Base-by-base conservation (phyloP, 2,888 invertebrate species). In the Tillus elongatus region DNA sequence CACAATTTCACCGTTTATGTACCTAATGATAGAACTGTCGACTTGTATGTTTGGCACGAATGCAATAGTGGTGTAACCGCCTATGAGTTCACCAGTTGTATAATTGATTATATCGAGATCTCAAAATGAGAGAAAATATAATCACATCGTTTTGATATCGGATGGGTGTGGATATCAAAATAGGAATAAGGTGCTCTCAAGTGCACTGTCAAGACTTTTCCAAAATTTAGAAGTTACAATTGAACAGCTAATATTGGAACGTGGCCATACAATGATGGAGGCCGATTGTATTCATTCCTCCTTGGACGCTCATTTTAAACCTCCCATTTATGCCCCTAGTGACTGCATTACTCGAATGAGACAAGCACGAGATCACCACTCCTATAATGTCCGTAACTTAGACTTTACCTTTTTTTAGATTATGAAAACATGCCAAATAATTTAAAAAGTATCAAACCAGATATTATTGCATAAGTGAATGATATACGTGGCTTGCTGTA, bases 221-320 rank as follows among this genome's bases (percentile, higher is more conserved):
- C 24, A 19, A 19, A 19, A 19, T 19, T 19, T 19, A 19, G 24
- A 6, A n/a, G n/a, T 19, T 8, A 19, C 24, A 19, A 19, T 19
- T 19, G 24, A 19, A n/a, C 24, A 19, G 24, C 24, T 19, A 19
- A 19, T 19, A 19, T 19, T 19, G 24, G 24, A 19, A 19, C 24
- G 24, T 19, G 24, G 24, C n/a, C 24, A 19, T 19, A 19, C 24
- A 19, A 19, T 19, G 24, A 19, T 19, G 24, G 24, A 19, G 24
- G 24, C 24, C n/a, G 24, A 19, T 19, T 19, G 6, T 19, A n/a
- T 19, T 19, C 24, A 19, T 19, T 19, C 24, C 24, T 19, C 24
- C 24, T 19, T 19, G 24, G 24, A 19, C 6, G 24, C 24, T 19
- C 24, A 19, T 19, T 19, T 19, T 19, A 19, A 19, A 19, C n/a